Evolutionary conservation across 2,888 invertebrate genomes (phyloP), one percentile per base, ranked within the genome.

Genomic region (Drosophila helvetica): DNA sequence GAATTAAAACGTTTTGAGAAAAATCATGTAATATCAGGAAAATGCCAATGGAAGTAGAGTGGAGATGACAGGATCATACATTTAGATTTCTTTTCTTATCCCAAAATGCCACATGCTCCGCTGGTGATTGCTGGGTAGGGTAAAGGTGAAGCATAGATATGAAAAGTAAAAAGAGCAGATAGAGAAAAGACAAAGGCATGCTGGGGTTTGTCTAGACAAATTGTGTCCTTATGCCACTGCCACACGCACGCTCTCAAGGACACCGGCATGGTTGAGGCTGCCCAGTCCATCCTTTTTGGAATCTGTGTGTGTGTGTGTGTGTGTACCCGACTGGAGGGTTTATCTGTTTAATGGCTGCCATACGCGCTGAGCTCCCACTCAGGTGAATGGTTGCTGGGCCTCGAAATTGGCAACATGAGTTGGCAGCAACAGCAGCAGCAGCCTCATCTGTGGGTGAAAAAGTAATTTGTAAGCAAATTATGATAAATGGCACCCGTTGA

Each of bases 331-430:
- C 70, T 65, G 68, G 64, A 69, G 62, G 78, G 75, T 74, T 88
- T 83, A 82, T 83, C 83, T 82, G 78, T 79, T 88, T 88, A 88
- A 83, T 86, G 86, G 88, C 86, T 60, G 80, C 83, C 80, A 87
- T 83, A 79, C 87, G 85, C 79, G 86, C 73, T 57, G 52, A 65
- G 80, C 69, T 68, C 53, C 59, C 63, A 56, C 65, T 71, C 70
- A 38, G 38, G 38, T 38, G 38, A 38, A 38, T 52, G 82, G 61
- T 56, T 50, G 52, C 19, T 60, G 59, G 18, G 56, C 46, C 47
- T 55, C 61, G 67, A 77, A 83, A 83, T 87, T 85, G 87, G 82
- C 87, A 81, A 81, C 85, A 69, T 82, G 86, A 87, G 86, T 82
- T 71, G 77, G 61, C 82, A 67, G 63, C 46, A 50, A 50, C 17